phyloP scores from a whole-genome alignment of 2,797 vertebrate species.

The Scleropages formosus region DNA sequence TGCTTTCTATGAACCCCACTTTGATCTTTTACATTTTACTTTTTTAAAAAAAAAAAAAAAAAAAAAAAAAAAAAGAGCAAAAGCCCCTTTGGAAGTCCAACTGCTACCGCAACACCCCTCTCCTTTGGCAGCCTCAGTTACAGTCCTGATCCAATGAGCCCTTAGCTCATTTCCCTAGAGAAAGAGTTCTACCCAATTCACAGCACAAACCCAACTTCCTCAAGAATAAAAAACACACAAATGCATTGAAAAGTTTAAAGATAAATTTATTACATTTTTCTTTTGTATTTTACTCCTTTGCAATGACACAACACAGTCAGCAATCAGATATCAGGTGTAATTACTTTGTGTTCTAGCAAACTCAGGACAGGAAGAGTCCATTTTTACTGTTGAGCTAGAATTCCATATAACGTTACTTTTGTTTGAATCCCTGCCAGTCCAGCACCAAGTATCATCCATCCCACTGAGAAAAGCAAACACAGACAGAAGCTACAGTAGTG shows the following conservation, averaged over 20 bases:
- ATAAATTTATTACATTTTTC: constrained; percentile 30
- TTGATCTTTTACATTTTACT: too few species aligned
- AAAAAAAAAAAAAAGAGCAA: too few species aligned
- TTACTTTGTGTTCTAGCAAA: constrained; percentile 23
- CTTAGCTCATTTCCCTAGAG: too few species aligned
- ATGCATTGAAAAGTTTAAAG: constrained; percentile 23
- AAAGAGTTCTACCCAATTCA: too few species aligned
- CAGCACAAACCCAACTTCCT: too few species aligned
- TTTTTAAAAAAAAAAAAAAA: too few species aligned
- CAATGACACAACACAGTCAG: constrained; percentile 26
- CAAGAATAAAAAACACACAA: neutral
- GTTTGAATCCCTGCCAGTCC: constrained; percentile 1
- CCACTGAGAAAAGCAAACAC: constrained; percentile 15
- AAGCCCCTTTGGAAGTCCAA: too few species aligned
- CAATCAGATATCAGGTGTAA: constrained; percentile 26
- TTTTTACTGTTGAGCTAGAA: constrained; percentile 24
- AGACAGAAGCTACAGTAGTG: constrained; percentile 3
- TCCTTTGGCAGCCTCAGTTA: too few species aligned
- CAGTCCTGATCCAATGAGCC: too few species aligned
- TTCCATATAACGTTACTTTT: constrained; percentile 21
- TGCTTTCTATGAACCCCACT: too few species aligned
- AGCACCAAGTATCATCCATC: neutral
- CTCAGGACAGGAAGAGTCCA: constrained; percentile 17
- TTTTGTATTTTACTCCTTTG: constrained; percentile 27
- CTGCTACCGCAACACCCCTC: too few species aligned